phyloP scores from a whole-genome alignment of 2,888 invertebrate genomes.

The Thymelicus lineola region DNA sequence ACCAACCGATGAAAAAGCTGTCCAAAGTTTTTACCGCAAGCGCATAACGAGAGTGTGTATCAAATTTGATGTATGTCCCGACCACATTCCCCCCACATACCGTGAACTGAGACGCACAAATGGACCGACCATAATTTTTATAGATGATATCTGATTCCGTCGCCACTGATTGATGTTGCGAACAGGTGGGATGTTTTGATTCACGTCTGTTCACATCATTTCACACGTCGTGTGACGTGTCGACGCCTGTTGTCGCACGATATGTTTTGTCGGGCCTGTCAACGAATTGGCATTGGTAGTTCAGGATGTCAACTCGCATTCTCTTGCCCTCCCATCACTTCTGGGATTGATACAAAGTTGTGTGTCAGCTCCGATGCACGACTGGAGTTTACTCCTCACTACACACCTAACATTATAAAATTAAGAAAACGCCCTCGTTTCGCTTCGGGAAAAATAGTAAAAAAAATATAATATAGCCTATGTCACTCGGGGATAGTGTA shows the following conservation, averaged over 20 bases:
- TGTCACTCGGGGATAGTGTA: too few relatives aligned
- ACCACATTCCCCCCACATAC: constrained; percentile 57
- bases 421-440: too few relatives aligned
- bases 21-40: constrained; percentile 61
- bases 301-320: too few relatives aligned
- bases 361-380: too few relatives aligned
- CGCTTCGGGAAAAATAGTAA: too few relatives aligned
- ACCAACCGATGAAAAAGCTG: constrained; percentile 54
- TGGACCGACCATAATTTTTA: constrained; percentile 66
- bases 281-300: too few relatives aligned
- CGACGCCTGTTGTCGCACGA: neutral
- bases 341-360: too few relatives aligned
- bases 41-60: constrained; percentile 67
- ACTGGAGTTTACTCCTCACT: too few relatives aligned
- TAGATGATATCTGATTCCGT: constrained; percentile 60
- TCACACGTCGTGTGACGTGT: constrained; percentile 4
- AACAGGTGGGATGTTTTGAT: constrained; percentile 39
- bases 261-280: neutral
- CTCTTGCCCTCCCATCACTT: too few relatives aligned
- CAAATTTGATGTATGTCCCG: constrained; percentile 69
- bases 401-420: too few relatives aligned
- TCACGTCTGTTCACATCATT: constrained; percentile 18
- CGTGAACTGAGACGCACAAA: constrained; percentile 53
- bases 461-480: too few relatives aligned
- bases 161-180: constrained; percentile 50